Evolutionary conservation across 2,113 vertebrate species (phyloP).

Genomic region (Pelodiscus sinensis): DNA sequence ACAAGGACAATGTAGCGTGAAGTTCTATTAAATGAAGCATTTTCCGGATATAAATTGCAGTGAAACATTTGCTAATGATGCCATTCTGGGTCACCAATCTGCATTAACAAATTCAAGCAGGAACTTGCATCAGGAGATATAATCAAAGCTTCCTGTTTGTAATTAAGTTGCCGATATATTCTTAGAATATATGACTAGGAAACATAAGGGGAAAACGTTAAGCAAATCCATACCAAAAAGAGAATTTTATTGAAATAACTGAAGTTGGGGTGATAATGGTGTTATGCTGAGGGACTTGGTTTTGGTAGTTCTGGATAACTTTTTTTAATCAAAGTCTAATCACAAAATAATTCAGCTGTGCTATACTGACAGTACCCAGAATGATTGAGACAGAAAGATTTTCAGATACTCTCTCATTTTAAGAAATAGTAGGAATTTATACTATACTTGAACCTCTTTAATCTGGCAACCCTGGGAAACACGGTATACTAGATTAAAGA

Average conservation of each 20-base stretch:
- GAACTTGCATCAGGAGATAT: neutral
- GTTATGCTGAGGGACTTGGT: neutral
- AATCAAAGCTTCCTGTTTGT: slow-evolving; percentile 21
- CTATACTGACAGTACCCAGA: neutral
- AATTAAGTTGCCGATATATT: slow-evolving; percentile 1
- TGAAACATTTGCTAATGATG: neutral
- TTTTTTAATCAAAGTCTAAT: neutral
- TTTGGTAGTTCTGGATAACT: neutral
- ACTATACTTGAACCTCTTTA: no score
- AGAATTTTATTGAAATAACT: neutral
- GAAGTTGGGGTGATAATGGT: neutral
- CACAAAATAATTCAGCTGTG: neutral
- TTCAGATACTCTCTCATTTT: neutral
- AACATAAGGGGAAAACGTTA: neutral
- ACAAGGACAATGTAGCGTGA: neutral
- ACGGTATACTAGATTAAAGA: no score
- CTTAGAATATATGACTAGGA: neutral
- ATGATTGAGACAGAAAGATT: neutral
- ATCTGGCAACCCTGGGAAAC: no score
- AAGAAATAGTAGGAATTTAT: neutral
- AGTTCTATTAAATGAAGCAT: slow-evolving; percentile 37
- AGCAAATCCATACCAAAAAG: neutral
- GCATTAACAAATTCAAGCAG: slow-evolving; percentile 30
- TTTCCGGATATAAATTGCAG: slow-evolving; percentile 13
- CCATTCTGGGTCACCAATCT: slow-evolving; percentile 26